A percentile compares a stretch with the other conserved stretches of the same genome.
Conservation (phyloP, 1,140 invertebrate species). For the Trypoxylus dichotomus region DNA sequence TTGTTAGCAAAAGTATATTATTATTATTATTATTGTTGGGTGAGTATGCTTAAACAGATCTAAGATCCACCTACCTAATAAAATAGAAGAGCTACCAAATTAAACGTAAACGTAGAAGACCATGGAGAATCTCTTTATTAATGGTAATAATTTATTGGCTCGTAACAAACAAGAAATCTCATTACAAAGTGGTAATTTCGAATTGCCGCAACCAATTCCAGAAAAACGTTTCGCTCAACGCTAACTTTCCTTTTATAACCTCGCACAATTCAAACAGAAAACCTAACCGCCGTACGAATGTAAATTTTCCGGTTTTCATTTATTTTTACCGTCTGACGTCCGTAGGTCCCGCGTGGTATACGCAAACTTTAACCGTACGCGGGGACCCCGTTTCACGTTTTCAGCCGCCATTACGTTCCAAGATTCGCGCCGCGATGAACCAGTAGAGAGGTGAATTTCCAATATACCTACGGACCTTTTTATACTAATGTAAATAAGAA, state of each 20-base stretch:
- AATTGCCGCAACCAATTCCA: neutral
- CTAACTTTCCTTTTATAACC: neutral
- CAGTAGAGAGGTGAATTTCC: neutral
- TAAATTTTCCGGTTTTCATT: neutral
- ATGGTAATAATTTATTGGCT: too few species aligned
- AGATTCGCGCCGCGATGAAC: neutral
- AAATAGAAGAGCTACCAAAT: too few species aligned
- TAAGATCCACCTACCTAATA: too few species aligned
- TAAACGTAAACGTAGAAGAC: too few species aligned
- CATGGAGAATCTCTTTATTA: too few species aligned
- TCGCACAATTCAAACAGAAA: neutral
- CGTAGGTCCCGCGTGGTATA: neutral
- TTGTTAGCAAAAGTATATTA: too few species aligned
- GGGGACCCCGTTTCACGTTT: neutral
- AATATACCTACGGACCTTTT: neutral
- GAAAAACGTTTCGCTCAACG: neutral
- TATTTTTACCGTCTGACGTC: constrained; percentile 1
- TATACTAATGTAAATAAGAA: neutral
- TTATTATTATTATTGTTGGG: too few species aligned
- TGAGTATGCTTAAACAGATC: too few species aligned
- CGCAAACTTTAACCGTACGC: neutral
- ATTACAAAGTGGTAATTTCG: neutral
- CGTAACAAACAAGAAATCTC: too few species aligned
- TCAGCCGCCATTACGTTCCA: neutral
- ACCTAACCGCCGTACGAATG: neutral